Percentiles rank a stretch among this genome's conserved stretches.
Conservation (phyloP, 2,888 invertebrate species). For the Agriopis leucophaearia region DNA sequence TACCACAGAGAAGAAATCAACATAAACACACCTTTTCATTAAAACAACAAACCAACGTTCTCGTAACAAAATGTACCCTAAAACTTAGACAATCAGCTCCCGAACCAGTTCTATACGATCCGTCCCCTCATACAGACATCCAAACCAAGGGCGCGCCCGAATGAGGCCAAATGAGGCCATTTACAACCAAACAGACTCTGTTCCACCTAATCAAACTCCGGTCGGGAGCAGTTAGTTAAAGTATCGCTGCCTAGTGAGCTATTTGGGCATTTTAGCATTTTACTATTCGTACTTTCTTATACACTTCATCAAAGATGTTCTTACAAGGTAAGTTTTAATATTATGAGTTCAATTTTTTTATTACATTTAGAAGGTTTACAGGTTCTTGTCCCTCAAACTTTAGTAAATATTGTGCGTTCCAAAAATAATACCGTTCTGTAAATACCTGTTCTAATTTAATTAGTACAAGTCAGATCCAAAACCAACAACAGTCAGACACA, state of each 20-base stretch:
- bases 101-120: neutral
- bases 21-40: neutral
- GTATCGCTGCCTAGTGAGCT: constrained; percentile 14
- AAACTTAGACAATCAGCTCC: constrained; percentile 10
- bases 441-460: too few relatives aligned
- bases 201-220: constrained; percentile 36
- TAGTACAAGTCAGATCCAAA: too few relatives aligned
- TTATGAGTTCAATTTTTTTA: too few relatives aligned
- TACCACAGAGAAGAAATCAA: neutral
- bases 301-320: too few relatives aligned
- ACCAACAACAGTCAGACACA: too few relatives aligned
- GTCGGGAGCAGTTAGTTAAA: constrained; percentile 27
- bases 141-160: neutral
- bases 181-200: constrained; percentile 32
- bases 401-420: too few relatives aligned
- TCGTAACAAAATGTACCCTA: neutral
- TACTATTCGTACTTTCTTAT: neutral
- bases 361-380: too few relatives aligned
- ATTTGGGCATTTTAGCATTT: constrained; percentile 14
- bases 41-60: neutral
- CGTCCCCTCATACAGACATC: neutral
- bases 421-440: too few relatives aligned
- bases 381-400: too few relatives aligned
- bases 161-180: constrained; percentile 31
- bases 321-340: too few relatives aligned